Conservation (phyloP, 1,140 invertebrate species). For the Drosophila pseudoananassae region DNA sequence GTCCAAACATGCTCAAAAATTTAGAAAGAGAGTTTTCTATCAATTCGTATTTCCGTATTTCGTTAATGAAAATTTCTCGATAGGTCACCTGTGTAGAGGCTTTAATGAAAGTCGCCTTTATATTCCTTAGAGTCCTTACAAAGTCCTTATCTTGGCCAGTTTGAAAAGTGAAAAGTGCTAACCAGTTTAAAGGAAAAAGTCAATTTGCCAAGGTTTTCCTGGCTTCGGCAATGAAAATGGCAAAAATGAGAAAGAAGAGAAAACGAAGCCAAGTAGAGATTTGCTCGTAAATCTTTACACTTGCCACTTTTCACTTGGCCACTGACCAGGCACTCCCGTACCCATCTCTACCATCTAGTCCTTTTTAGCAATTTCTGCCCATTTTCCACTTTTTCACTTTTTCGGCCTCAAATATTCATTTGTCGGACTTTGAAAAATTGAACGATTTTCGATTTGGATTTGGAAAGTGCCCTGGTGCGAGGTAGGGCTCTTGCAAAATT, state of each 20-base stretch:
- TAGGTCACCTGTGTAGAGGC: too few species aligned
- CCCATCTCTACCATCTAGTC: too few species aligned
- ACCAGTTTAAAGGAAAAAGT: slow-evolving; percentile 58
- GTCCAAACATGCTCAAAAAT: too few species aligned
- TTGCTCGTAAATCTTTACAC: slow-evolving; percentile 47
- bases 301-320: slow-evolving; percentile 29
- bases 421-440: slow-evolving; percentile 65
- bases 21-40: too few species aligned
- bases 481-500: slow-evolving; percentile 4
- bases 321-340: slow-evolving; percentile 11
- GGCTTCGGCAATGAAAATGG: slow-evolving; percentile 20
- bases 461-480: not conserved
- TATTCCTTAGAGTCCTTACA: too few species aligned
- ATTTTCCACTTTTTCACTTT: slow-evolving; percentile 7
- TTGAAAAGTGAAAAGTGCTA: not conserved
- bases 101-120: too few species aligned
- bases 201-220: slow-evolving; percentile 67
- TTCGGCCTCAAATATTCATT: slow-evolving; percentile 66
- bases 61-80: too few species aligned
- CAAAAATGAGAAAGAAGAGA: too few species aligned
- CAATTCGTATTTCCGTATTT: too few species aligned
- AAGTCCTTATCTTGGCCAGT: too few species aligned
- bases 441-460: slow-evolving; percentile 38
- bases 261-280: not conserved
- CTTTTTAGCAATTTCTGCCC: not conserved